Conservation (phyloP, 2,888 invertebrate genomes). For the Drosophila pseudotalamancana region DNA sequence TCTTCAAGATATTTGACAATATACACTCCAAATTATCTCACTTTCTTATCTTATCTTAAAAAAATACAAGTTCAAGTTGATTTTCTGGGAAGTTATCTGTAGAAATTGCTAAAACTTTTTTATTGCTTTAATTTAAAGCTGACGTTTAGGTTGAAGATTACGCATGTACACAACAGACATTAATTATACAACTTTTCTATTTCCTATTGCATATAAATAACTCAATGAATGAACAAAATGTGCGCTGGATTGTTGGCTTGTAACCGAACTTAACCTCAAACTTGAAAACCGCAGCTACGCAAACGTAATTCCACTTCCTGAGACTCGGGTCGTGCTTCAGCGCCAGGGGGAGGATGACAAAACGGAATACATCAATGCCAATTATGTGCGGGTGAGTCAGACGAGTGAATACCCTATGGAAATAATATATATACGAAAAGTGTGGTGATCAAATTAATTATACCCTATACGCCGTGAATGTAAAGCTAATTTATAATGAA, state of each 20-base stretch:
- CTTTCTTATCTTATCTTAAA: conserved; percentile 34
- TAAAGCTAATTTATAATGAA: too few species aligned
- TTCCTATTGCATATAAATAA: conserved; percentile 5
- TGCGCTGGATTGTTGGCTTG: conserved; percentile 14
- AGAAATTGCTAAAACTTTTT: too few species aligned
- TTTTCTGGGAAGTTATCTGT: conserved; percentile 10
- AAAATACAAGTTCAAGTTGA: conserved; percentile 19
- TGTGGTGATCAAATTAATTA: background rate
- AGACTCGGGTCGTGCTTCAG: conserved; percentile 92
- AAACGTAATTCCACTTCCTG: conserved; percentile 96
- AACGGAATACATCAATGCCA: conserved; percentile 97
- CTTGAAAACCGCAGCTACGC: conserved; percentile 87
- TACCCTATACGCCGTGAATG: background rate
- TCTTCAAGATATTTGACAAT: background rate
- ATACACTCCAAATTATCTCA: conserved; percentile 4
- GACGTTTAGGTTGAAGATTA: conserved; percentile 18
- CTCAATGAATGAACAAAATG: conserved; percentile 16
- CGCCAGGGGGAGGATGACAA: conserved; percentile 90
- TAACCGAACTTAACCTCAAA: conserved; percentile 38
- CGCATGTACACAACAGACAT: conserved; percentile 1
- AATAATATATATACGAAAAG: conserved; percentile 4
- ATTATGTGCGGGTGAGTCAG: conserved; percentile 92
- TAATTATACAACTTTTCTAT: conserved; percentile 21
- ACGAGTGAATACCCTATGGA: conserved; percentile 7
- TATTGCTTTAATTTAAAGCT: background rate